Conservation (phyloP, 2,797 vertebrate species). For the Oryzias sinensis region DNA sequence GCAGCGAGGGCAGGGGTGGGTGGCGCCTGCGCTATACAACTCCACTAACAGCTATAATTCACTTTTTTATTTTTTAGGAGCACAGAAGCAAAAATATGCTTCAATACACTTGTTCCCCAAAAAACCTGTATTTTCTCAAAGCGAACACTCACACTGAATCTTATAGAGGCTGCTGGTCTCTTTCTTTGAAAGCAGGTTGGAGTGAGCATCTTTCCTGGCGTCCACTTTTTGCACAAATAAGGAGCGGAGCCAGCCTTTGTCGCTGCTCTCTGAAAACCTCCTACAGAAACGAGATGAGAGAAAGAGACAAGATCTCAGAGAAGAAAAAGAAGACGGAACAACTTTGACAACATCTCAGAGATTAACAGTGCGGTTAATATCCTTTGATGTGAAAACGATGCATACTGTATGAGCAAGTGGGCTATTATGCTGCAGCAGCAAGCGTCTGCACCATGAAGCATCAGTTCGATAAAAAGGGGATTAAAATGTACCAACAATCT, state of each 20-base stretch:
- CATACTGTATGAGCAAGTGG: slow-evolving; percentile 54
- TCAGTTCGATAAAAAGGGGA: slow-evolving; percentile 24
- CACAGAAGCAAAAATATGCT: too few species aligned
- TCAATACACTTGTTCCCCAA: too few species aligned
- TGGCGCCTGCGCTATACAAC: too few species aligned
- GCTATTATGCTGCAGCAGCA: slow-evolving; percentile 28
- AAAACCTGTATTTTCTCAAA: too few species aligned
- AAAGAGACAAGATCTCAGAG: slow-evolving; percentile 54
- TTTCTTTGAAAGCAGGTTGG: slow-evolving; percentile 94
- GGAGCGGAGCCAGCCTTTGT: slow-evolving; percentile 92
- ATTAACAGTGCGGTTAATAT: slow-evolving; percentile 55
- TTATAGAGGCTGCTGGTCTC: slow-evolving; percentile 96
- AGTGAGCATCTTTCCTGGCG: slow-evolving; percentile 94
- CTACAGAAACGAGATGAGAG: slow-evolving; percentile 66
- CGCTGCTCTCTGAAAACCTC: slow-evolving; percentile 80
- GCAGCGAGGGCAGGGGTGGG: too few species aligned
- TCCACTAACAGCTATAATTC: too few species aligned
- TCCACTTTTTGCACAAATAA: slow-evolving; percentile 92
- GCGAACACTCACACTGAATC: slow-evolving; percentile 87
- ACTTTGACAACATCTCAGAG: slow-evolving; percentile 39
- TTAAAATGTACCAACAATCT: slow-evolving; percentile 5
- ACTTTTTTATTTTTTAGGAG: too few species aligned
- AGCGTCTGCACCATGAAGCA: slow-evolving; percentile 32
- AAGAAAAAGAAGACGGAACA: slow-evolving; percentile 3
- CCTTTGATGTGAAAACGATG: slow-evolving; percentile 45